Evolutionary conservation across 2,113 vertebrate genomes (phyloP).

Genomic region (Podarcis raffonei): DNA sequence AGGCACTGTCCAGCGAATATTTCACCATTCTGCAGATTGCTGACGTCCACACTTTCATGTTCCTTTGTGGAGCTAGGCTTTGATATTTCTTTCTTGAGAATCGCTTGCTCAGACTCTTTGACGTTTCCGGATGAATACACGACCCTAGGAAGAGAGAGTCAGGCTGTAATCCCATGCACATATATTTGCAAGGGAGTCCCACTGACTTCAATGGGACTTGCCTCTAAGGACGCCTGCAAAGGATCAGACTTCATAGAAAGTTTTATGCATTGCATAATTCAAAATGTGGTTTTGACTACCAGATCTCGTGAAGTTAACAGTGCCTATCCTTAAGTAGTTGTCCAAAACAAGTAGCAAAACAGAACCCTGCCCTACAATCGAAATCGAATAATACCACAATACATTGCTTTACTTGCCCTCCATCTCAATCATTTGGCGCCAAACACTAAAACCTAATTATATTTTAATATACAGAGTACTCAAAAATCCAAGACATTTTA

Average conservation of each 20-base stretch:
- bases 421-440: background rate
- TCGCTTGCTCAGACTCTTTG: constrained; percentile 72
- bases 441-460: background rate
- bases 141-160: constrained; percentile 69
- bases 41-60: background rate
- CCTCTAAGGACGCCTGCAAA: background rate
- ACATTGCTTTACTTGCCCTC: no score
- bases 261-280: background rate
- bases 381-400: background rate
- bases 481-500: background rate
- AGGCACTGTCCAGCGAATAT: constrained; percentile 32
- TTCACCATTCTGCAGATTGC: constrained; percentile 27
- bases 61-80: constrained; percentile 43
- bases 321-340: background rate
- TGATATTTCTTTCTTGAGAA: constrained; percentile 60
- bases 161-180: background rate
- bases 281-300: no score
- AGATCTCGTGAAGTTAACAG: no score
- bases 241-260: background rate
- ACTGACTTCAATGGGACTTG: background rate
- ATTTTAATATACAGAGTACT: background rate
- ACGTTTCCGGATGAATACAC: constrained; percentile 78
- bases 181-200: background rate
- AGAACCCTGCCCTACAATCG: background rate
- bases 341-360: background rate